Evolutionary conservation across 2,888 invertebrate species (phyloP).

Genomic region (Aleiodes alternator): DNA sequence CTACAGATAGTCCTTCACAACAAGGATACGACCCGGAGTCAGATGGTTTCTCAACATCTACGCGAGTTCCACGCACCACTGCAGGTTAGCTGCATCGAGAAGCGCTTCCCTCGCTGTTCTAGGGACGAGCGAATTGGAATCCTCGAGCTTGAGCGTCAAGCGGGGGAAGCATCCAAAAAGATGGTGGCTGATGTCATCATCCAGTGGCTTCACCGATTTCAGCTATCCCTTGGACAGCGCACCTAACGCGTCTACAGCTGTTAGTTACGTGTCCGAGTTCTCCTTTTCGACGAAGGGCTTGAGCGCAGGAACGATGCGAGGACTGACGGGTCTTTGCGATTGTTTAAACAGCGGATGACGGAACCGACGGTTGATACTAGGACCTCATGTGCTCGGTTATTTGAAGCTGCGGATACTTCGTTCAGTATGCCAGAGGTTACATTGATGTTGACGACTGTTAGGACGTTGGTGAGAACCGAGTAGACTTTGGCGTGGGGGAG

Average conservation of each 20-base stretch:
- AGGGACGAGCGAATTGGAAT: constrained; percentile 61
- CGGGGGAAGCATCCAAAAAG: constrained; percentile 69
- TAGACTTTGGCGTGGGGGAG: constrained; percentile 66
- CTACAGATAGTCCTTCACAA: constrained; percentile 61
- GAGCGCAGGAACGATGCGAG: constrained; percentile 66
- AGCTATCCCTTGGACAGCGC: constrained; percentile 64
- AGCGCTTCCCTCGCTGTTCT: constrained; percentile 65
- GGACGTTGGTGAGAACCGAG: constrained; percentile 62
- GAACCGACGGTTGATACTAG: constrained; percentile 63
- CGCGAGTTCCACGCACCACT: constrained; percentile 62
- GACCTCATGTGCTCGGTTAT: constrained; percentile 64
- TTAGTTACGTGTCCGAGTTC: constrained; percentile 67
- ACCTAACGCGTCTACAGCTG: constrained; percentile 66
- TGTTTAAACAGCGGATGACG: constrained; percentile 62
- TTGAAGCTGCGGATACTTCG: constrained; percentile 62
- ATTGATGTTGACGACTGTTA: constrained; percentile 62
- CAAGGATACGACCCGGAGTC: constrained; percentile 55
- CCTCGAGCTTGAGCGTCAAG: constrained; percentile 67
- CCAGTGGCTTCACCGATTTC: constrained; percentile 54
- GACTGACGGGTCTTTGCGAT: constrained; percentile 64
- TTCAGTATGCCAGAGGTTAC: constrained; percentile 60
- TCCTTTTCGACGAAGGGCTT: constrained; percentile 71
- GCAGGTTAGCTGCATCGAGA: constrained; percentile 59
- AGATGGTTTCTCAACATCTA: constrained; percentile 60
- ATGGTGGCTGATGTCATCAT: constrained; percentile 67